These are phyloP conservation scores for Leptodactylus fallax DNA, from an alignment of 2,797 vertebrate species.

Conservation along the genomic window DNA sequence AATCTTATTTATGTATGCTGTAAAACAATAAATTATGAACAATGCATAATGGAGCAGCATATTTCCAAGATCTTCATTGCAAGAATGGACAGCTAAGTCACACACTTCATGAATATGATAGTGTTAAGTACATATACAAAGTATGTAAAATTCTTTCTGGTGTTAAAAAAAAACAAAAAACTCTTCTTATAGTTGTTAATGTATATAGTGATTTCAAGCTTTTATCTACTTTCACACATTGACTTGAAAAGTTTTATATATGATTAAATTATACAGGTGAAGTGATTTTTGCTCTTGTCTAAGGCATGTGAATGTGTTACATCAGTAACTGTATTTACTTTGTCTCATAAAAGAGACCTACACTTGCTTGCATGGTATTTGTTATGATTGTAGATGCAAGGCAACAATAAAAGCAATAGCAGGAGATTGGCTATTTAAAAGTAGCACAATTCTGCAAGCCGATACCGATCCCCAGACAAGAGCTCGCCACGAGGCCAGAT, in stretches of 20 bases:
- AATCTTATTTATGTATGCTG: conserved; percentile 33
- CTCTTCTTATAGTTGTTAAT: background rate
- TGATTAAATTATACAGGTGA: background rate
- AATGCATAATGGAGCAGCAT: conserved; percentile 19
- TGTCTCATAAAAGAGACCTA: background rate
- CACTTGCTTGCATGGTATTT: background rate
- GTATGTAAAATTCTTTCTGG: background rate
- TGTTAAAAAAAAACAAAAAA: background rate
- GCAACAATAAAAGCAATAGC: too few species aligned
- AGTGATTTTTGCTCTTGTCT: background rate
- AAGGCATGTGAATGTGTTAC: background rate
- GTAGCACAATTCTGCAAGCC: too few species aligned
- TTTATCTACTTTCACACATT: background rate
- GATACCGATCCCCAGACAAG: too few species aligned
- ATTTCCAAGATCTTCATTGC: background rate
- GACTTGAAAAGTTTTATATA: background rate
- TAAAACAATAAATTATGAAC: conserved; percentile 20
- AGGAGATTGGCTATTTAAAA: too few species aligned
- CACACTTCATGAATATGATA: background rate
- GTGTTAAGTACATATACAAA: background rate
- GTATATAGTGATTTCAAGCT: background rate
- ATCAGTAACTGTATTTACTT: background rate
- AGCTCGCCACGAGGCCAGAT: too few species aligned
- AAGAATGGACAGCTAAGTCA: background rate
- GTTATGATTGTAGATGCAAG: too few species aligned